phyloP scores from a whole-genome alignment of 2,888 invertebrate species.

The Choristoneura rosaceana region DNA sequence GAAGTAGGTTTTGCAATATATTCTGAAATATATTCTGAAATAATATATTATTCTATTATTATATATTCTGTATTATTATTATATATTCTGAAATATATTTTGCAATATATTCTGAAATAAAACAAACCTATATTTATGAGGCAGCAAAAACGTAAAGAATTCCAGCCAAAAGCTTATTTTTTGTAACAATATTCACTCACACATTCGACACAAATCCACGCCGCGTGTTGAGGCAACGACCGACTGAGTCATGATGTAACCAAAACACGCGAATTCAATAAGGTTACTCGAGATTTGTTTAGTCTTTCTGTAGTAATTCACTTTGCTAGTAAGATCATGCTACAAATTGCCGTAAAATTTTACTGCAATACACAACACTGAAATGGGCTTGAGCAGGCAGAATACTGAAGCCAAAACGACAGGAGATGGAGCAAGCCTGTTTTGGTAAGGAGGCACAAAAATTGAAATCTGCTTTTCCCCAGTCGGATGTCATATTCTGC shows the following conservation, averaged over 20 bases:
- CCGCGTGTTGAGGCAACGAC: slow-evolving; percentile 20
- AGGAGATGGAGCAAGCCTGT: too few species aligned
- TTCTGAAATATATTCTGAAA: not conserved
- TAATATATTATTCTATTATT: too few species aligned
- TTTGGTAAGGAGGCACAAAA: too few species aligned
- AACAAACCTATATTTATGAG: not conserved
- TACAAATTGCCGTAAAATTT: not conserved
- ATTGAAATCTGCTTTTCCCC: too few species aligned
- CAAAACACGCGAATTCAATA: slow-evolving; percentile 28
- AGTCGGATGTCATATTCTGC: too few species aligned
- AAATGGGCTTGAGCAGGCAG: too few species aligned
- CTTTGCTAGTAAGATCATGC: not conserved
- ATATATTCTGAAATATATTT: not conserved
- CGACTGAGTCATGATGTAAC: slow-evolving; percentile 33
- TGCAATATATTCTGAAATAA: not conserved
- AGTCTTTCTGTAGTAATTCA: not conserved
- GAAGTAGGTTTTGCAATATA: not conserved
- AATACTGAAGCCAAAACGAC: too few species aligned
- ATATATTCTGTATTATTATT: too few species aligned
- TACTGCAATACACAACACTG: not conserved
- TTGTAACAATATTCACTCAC: slow-evolving; percentile 1
- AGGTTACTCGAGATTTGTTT: slow-evolving; percentile 5
- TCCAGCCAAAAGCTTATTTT: slow-evolving; percentile 6
- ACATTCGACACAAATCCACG: slow-evolving; percentile 3
- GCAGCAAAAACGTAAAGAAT: slow-evolving; percentile 1